A percentile compares a stretch with the other conserved stretches of the same genome.
Evolutionary conservation across 2,797 vertebrate genomes (phyloP).

Genomic region (Chrysocyon brachyurus): DNA sequence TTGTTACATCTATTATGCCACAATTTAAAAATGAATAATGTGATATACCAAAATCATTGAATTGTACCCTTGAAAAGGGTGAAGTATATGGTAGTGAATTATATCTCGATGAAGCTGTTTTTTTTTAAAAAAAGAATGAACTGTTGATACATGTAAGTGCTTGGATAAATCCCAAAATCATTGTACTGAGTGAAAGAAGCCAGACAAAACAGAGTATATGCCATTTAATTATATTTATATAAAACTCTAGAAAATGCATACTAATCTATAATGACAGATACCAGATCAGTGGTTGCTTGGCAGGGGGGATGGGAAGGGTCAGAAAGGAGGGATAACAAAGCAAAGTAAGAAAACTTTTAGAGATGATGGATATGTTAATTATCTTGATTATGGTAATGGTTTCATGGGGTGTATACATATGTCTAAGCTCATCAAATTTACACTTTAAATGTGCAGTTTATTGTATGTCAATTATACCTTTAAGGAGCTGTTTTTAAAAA

Average conservation of each 20-base stretch:
- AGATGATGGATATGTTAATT: slow-evolving; percentile 61
- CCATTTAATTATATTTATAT: slow-evolving; percentile 69
- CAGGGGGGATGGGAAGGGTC: not conserved
- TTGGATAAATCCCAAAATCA: slow-evolving; percentile 62
- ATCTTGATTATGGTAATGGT: slow-evolving; percentile 71
- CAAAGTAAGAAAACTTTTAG: slow-evolving; percentile 29
- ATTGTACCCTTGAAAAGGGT: slow-evolving; percentile 51
- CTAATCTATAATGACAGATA: slow-evolving; percentile 66
- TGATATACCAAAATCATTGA: not conserved
- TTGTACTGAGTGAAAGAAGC: slow-evolving; percentile 70
- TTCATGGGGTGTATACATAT: slow-evolving; percentile 8
- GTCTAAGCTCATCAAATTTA: slow-evolving; percentile 70
- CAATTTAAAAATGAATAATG: slow-evolving; percentile 43
- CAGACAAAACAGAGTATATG: slow-evolving; percentile 48
- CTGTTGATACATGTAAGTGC: not conserved
- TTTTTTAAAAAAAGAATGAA: not conserved
- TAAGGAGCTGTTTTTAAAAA: slow-evolving; percentile 46
- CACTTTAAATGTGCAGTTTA: slow-evolving; percentile 47
- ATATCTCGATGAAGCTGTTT: slow-evolving; percentile 51
- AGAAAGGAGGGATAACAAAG: slow-evolving; percentile 36
- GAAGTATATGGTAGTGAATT: slow-evolving; percentile 38
- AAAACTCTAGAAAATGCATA: slow-evolving; percentile 62
- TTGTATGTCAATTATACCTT: slow-evolving; percentile 58
- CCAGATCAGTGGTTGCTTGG: slow-evolving; percentile 52
- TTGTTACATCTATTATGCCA: slow-evolving; percentile 39